Base-by-base conservation (phyloP, 2,888 invertebrate species). In the Congeria kusceri region DNA sequence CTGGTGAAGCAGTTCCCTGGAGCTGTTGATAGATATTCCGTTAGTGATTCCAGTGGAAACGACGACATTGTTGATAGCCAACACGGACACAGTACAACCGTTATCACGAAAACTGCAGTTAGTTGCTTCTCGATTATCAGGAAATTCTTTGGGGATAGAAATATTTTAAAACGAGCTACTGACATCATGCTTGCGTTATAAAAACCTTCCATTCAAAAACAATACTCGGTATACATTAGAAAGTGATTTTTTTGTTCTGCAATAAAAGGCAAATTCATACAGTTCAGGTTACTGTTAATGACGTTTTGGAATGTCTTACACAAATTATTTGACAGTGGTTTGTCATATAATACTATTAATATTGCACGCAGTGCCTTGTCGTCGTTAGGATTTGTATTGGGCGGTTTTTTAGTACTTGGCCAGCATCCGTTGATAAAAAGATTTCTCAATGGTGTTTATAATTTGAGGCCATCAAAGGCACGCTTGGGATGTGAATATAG, bases 21-120 rank as follows among this genome's bases (percentile, higher is more conserved):
- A 77, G 44, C 56, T 80, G 15, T n/a, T 80, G 25, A 57, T 77
- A 64, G 76, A 80, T 32, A 11, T 44, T 57, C 80, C 80, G 20
- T 32, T 29, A 29, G 27, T 75, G 27, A 56, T 79, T 61, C 32
- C 58, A 61, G 65, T 71, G 11, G 71, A 23, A 29, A 27, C 15
- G 13, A 28, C 18, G 7, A 63, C 64, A 23, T 56, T 76, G 4
- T 25, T 18, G 28, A 20, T 76, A 13, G 20, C 59, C 7, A 7
- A 28, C 1, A 63, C 66, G n/a, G n/a, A 63, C 15, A 73, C 68
- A 28, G 23, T 23, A 13, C 75, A 80, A 63, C 80, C 75, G 18
- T 44, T 80, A 13, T 15, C 47, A 39, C 27, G 28, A 4, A 56
- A 76, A 63, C 23, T 80, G 49, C 18, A 62, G 20, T 47, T 79